A percentile compares a stretch with the other conserved stretches of the same genome.
Evolutionary conservation across 2,888 invertebrate genomes (phyloP).

Genomic region (Heliconius charithonia): DNA sequence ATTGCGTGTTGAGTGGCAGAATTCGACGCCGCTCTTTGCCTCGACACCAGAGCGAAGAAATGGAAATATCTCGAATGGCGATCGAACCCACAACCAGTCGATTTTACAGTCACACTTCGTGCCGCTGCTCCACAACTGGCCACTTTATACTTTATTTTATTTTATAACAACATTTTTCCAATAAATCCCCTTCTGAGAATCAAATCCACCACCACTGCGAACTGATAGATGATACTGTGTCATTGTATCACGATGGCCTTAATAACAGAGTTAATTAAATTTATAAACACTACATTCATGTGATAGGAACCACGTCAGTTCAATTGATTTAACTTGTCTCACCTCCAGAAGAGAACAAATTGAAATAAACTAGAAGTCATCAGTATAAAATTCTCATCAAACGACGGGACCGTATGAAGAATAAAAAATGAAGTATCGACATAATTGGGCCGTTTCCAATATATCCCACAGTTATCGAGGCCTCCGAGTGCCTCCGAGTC

Average conservation of each 20-base stretch:
- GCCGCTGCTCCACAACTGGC: no score
- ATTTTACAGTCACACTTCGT: no score
- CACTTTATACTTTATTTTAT: no score
- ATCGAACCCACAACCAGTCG: no score
- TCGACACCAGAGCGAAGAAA: no score
- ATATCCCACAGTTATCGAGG: slow-evolving; percentile 55
- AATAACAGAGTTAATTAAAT: no score
- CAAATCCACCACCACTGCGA: not conserved
- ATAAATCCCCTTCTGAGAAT: not conserved
- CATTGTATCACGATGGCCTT: no score
- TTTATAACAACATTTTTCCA: no score
- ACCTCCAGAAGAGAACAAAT: not conserved
- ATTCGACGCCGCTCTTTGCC: no score
- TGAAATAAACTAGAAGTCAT: not conserved
- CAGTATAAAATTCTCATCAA: not conserved
- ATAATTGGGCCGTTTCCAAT: slow-evolving; percentile 49
- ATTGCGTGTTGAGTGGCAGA: no score
- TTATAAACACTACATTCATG: not conserved
- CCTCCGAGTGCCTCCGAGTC: slow-evolving; percentile 43
- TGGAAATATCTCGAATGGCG: no score
- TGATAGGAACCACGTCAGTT: not conserved
- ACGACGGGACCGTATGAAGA: not conserved
- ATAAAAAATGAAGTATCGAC: slow-evolving; percentile 48
- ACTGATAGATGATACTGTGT: no score
- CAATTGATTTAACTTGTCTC: not conserved